These are phyloP conservation scores for Ctenosaura bakeri DNA, from an alignment of 2,797 vertebrate genomes.

Conservation along the genomic window DNA sequence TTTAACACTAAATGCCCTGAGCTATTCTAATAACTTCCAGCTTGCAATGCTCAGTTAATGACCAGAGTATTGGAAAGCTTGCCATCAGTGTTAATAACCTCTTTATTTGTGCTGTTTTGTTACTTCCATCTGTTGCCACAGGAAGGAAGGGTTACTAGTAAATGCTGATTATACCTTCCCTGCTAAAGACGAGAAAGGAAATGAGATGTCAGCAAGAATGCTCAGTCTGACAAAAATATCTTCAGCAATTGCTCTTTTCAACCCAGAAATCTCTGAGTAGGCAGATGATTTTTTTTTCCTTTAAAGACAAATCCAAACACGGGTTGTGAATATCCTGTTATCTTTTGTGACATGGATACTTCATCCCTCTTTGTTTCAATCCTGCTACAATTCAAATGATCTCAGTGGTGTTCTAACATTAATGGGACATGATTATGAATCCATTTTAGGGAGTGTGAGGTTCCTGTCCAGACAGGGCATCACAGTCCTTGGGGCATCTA, in stretches of 20 bases:
- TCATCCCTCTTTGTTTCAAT: conserved; percentile 24
- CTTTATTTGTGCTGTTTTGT: conserved; percentile 66
- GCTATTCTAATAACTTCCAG: conserved; percentile 71
- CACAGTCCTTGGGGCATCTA: not conserved
- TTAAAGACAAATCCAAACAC: conserved; percentile 27
- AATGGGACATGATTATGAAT: not conserved
- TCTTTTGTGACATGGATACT: conserved; percentile 51
- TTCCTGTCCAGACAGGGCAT: not conserved
- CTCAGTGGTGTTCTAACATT: not conserved
- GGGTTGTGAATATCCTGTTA: conserved; percentile 12
- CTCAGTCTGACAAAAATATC: conserved; percentile 53
- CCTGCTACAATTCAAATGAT: not conserved
- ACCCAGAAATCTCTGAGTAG: conserved; percentile 54
- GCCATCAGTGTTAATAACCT: conserved; percentile 59
- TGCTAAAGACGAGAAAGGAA: conserved; percentile 74
- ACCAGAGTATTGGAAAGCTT: conserved; percentile 53
- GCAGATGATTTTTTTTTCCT: conserved; percentile 24
- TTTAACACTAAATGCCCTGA: conserved; percentile 44
- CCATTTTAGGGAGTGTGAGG: not conserved
- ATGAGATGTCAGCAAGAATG: conserved; percentile 77
- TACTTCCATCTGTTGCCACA: conserved; percentile 69
- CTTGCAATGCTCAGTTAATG: conserved; percentile 60
- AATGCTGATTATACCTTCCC: conserved; percentile 70
- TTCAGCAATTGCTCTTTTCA: conserved; percentile 63
- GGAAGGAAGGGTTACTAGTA: conserved; percentile 74